These are phyloP conservation scores for Yponomeuta cagnagella DNA, from an alignment of 2,888 invertebrate species.

Conservation along the genomic window DNA sequence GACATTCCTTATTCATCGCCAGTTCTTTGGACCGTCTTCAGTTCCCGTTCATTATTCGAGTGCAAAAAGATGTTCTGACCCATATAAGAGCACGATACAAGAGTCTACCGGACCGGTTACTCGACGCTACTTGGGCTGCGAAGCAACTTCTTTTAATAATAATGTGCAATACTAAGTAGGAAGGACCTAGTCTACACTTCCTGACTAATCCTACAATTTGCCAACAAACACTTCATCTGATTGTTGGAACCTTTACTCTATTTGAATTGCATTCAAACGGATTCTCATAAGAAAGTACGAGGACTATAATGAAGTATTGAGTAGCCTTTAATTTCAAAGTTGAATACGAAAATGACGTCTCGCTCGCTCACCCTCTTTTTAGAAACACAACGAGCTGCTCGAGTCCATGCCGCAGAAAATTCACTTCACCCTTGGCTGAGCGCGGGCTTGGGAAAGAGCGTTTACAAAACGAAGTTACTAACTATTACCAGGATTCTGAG, in stretches of 20 bases:
- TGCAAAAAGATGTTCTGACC: not conserved
- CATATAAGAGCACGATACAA: not conserved
- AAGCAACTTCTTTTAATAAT: not conserved
- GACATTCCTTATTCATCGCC: not conserved
- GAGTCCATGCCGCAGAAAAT: not conserved
- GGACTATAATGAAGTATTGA: not conserved
- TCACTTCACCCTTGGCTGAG: not conserved
- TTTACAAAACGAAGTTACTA: not conserved
- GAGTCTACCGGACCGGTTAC: not conserved
- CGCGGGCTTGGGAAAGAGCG: constrained; percentile 7
- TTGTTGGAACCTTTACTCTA: not conserved
- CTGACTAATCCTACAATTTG: not conserved
- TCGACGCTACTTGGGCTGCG: not conserved
- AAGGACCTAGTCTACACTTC: not conserved
- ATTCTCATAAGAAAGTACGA: not conserved
- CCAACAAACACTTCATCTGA: not conserved
- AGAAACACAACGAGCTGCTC: not conserved
- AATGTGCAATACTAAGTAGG: not conserved
- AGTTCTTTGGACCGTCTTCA: not conserved
- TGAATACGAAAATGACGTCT: not conserved
- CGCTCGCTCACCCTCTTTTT: not conserved
- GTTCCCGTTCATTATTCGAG: not conserved
- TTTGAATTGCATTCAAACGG: not conserved
- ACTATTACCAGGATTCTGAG: not conserved
- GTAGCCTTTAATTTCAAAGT: not conserved